Evolutionary conservation across 2,888 invertebrate species (phyloP).

Genomic region (Drosophila formosana): DNA sequence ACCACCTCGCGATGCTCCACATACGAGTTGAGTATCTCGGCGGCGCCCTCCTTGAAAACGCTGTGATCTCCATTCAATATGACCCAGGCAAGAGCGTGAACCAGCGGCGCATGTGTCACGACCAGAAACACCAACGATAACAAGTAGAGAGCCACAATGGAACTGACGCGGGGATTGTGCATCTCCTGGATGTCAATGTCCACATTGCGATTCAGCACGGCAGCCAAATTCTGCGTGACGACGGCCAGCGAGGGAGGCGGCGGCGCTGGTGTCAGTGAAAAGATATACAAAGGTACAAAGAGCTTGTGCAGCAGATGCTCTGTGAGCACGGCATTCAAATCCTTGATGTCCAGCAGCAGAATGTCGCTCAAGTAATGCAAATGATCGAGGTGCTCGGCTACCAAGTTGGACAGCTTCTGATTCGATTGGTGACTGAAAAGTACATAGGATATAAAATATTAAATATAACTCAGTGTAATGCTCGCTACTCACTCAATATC

Average conservation of each 20-base stretch:
- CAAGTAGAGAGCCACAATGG: conserved; percentile 95
- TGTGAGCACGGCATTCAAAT: conserved; percentile 96
- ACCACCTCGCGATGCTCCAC: conserved; percentile 87
- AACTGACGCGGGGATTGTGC: conserved; percentile 91
- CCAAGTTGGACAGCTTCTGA: conserved; percentile 95
- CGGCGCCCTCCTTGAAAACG: conserved; percentile 89
- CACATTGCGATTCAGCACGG: conserved; percentile 87
- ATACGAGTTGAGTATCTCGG: conserved; percentile 89
- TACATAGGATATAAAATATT: conserved; percentile 74
- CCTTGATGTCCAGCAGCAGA: conserved; percentile 94
- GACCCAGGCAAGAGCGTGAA: conserved; percentile 95
- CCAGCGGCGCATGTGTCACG: conserved; percentile 95
- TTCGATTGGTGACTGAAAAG: conserved; percentile 93
- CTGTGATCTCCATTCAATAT: conserved; percentile 92
- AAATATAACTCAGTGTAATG: background rate
- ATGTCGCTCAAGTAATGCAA: conserved; percentile 99
- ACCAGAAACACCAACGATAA: conserved; percentile 98
- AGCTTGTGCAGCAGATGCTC: conserved; percentile 97
- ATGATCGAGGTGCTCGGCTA: conserved; percentile 98
- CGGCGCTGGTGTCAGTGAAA: conserved; percentile 90
- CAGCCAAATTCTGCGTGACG: conserved; percentile 88
- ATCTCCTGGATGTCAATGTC: conserved; percentile 87
- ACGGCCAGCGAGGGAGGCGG: conserved; percentile 86
- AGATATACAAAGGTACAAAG: conserved; percentile 96
- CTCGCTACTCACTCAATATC: conserved; percentile 93